Conservation (phyloP, 2,888 invertebrate genomes). For the Adelognathus sp. region DNA sequence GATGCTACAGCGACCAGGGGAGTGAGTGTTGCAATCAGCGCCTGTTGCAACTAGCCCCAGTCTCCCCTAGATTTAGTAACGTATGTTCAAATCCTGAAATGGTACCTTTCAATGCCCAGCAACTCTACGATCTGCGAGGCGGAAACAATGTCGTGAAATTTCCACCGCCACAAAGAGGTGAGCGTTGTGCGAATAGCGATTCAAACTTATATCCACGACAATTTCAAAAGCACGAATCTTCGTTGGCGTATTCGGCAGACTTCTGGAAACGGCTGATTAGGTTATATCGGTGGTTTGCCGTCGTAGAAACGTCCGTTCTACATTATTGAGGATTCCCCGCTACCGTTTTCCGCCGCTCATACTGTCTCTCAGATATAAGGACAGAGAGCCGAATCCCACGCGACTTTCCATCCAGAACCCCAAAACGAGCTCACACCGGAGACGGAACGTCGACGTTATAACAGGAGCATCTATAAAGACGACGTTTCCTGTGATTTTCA, state of each 20-base stretch:
- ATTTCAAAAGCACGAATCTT: no score
- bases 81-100: no score
- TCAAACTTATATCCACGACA: no score
- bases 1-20: no score
- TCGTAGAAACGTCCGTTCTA: constrained; percentile 65
- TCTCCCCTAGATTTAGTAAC: no score
- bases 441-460: constrained; percentile 43
- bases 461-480: constrained; percentile 72
- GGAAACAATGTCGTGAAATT: no score
- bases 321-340: constrained; percentile 71
- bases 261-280: constrained; percentile 63
- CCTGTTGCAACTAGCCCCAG: no score
- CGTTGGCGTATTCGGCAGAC: constrained; percentile 11
- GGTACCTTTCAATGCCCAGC: no score
- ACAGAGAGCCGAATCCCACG: neutral
- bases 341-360: no score
- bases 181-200: neutral
- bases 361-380: constrained; percentile 17
- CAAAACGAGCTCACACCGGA: neutral
- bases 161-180: no score
- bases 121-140: no score
- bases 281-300: constrained; percentile 65
- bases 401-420: constrained; percentile 9
- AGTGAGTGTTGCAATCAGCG: no score
- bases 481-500: constrained; percentile 70